Evolutionary conservation across 2,797 vertebrate genomes (phyloP).

Genomic region (Alauda arvensis): DNA sequence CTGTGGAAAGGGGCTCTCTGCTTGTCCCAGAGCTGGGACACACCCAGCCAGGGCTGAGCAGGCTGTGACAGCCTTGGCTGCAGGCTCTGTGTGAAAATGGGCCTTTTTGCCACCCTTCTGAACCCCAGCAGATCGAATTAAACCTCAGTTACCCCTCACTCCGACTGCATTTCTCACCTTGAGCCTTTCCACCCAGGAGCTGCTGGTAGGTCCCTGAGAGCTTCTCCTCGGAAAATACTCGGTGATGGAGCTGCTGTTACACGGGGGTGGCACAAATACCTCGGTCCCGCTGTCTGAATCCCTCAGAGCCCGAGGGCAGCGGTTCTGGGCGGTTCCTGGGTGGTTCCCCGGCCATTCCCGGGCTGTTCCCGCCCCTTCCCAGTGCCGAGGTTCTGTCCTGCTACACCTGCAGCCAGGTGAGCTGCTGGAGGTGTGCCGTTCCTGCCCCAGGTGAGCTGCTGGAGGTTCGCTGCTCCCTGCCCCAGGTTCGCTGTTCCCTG

Average conservation of each 20-base stretch:
- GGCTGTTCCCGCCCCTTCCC: no score
- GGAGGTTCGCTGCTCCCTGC: no score
- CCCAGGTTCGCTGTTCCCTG: no score
- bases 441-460: no score
- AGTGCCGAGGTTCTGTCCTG: no score
- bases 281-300: background rate
- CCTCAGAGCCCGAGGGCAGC: no score
- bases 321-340: no score
- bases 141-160: background rate
- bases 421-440: background rate
- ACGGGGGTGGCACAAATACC: background rate
- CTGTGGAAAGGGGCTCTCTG: background rate
- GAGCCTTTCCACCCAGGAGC: background rate
- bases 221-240: background rate
- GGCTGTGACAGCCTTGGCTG: fast-evolving
- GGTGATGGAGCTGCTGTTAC: background rate
- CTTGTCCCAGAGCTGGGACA: background rate
- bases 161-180: fast-evolving
- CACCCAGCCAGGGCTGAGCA: fast-evolving
- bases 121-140: background rate
- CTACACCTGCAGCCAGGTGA: background rate
- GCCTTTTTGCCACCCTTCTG: background rate
- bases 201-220: background rate
- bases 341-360: no score
- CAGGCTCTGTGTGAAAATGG: background rate